phyloP scores from a whole-genome alignment of 1,140 invertebrate species.

The Tetranychus urticae region DNA sequence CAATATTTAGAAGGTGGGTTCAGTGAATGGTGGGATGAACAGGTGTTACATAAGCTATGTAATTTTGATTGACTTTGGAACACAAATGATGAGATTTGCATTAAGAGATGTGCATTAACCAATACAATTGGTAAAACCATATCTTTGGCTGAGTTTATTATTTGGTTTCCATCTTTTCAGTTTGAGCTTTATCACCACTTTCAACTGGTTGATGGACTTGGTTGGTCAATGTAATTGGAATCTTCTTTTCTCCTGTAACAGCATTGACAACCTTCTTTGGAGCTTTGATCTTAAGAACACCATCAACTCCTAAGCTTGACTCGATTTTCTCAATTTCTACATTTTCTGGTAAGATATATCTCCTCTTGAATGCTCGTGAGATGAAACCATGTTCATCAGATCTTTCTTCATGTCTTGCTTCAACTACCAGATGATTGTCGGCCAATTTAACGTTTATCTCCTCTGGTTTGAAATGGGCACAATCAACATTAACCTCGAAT shows the following conservation, averaged over 20 bases:
- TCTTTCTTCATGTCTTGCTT: slow-evolving; percentile 17
- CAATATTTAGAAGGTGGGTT: no score
- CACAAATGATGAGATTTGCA: no score
- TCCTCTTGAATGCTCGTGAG: slow-evolving; percentile 44
- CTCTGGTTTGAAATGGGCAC: slow-evolving; percentile 17
- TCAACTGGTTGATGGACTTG: neutral
- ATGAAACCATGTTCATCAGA: slow-evolving; percentile 34
- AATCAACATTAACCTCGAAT: slow-evolving; percentile 16
- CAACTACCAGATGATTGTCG: slow-evolving; percentile 17
- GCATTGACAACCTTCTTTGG: slow-evolving; percentile 21
- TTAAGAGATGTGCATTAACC: no score
- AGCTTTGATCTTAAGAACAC: slow-evolving; percentile 40
- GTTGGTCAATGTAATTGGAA: no score
- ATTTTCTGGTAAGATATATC: slow-evolving; percentile 33
- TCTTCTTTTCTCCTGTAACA: no score
- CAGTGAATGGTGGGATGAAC: no score
- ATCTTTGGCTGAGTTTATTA: no score
- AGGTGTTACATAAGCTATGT: no score
- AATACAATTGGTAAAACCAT: no score
- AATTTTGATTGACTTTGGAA: no score
- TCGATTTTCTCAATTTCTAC: slow-evolving; percentile 33
- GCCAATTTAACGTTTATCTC: slow-evolving; percentile 17
- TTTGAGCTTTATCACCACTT: no score
- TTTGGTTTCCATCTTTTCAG: no score
- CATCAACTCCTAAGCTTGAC: slow-evolving; percentile 46